Evolutionary conservation across 2,113 vertebrate genomes (phyloP), one percentile per base, ranked within the genome.

Genomic region (Megaptera novaeangliae): DNA sequence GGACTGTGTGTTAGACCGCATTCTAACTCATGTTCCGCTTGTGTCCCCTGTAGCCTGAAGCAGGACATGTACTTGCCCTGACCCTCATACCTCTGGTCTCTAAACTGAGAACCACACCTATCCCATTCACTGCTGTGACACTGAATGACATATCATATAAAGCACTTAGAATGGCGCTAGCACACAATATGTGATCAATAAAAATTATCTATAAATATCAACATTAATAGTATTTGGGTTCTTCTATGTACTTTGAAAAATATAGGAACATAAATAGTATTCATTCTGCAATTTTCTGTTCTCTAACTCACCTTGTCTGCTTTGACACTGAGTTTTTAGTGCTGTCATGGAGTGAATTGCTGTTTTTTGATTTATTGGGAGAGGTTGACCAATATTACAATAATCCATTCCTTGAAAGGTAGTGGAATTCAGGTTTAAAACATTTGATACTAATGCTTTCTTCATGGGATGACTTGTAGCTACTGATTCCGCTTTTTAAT

Each of bases 1-100:
- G 7, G 46, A 3, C 27, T 2, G 14, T 8, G 27, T 4, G 86
- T n/a, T 10, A 21, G 27, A 0, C 3, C 3, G 0, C 29, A 2
- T 18, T 12, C 20, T 57, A 34, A 15, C 29, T 86, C 20, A 0
- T 0, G 13, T 31, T 27, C n/a, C 25, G 5, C 5, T n/a, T 61
- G 20, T 61, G 59, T 44, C 34, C 5, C 25, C 31, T 29, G 18
- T 4, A 36, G 10, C 6, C 39, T 29, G 17, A 34, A 34, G 7
- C 15, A 29, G 5, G 7, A 12, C 17, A 3, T 9, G 23, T 8
- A 5, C 25, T 2, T 34, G 14, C 20, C 57, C 0, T 11, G 29
- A 59, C 3, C n/a, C 61, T 75, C 44, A 34, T 13, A 18, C 18
- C 11, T 34, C 3, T 31, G 68, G 39, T 8, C 15, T 3, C 6